Evolutionary conservation across 1,140 invertebrate species (phyloP), one percentile per base, ranked within the genome.

Genomic region (Halyomorpha halys): DNA sequence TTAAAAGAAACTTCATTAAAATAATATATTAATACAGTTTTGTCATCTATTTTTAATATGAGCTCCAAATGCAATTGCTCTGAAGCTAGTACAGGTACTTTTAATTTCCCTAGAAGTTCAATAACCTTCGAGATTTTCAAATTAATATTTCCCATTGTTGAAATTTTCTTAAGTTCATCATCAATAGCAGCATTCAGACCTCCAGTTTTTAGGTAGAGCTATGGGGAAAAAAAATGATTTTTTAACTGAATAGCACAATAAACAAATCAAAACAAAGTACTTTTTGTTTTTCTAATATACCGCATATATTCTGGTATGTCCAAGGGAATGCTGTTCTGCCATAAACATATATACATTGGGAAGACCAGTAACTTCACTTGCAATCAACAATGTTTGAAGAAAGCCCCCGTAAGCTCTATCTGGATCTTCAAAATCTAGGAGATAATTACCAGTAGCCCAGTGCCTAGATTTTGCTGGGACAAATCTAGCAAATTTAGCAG

Each of bases 371-470:
- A 72, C 70, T 27, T 78, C 77, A 72, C 83, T 82, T 3, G 80
- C 82, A n/a, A 85, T 77, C 2, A 81, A 71, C 23, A 82, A 74
- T 25, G 76, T 75, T 67, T 84, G 80, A 19, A 83, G 67, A 72
- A 83, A 76, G 0, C 79, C 77, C 4, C 82, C 82, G 66, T 82
- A 82, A 65, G 81, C 80, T 45, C 81, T 76, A 54, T 78, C 76
- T 14, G 74, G 75, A 69, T 84, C 81, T 66, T 81, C 77, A 70
- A 82, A 83, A 68, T 85, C 83, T 63, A 83, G 75, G 56, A 85
- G 72, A 68, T 84, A 83, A 70, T 84, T 83, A 23, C 83, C 83
- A 8, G 83, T 83, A 16, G 80, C 74, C 73, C 82, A 79, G 59
- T 78, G 76, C 45, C 79, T 70, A 18, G 76, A 72, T 64, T 70